These are phyloP conservation scores for Aspiorhynchus laticeps DNA, from an alignment of 2,113 vertebrate genomes.

Conservation along the genomic window DNA sequence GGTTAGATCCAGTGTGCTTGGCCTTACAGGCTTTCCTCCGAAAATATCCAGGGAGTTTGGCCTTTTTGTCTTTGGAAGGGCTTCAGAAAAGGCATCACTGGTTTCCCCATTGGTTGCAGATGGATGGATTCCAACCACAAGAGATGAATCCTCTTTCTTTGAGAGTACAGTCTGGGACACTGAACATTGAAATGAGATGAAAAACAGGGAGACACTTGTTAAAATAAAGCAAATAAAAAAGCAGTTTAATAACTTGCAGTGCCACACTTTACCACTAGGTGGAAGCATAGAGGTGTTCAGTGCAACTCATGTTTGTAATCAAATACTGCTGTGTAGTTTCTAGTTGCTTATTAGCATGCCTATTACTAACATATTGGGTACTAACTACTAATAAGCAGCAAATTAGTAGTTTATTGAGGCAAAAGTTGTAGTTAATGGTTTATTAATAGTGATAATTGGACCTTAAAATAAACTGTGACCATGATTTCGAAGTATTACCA, in stretches of 20 bases:
- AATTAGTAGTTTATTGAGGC: too few relatives aligned
- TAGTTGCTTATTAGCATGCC: too few relatives aligned
- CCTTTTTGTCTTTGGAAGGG: conserved; percentile 71
- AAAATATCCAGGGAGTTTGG: conserved; percentile 86
- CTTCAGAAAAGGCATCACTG: conserved; percentile 36
- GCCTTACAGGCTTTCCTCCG: conserved; percentile 68
- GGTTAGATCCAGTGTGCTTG: conserved; percentile 62
- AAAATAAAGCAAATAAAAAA: not conserved
- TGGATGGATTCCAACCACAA: not conserved
- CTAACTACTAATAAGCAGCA: too few relatives aligned
- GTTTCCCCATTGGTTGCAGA: conserved; percentile 32
- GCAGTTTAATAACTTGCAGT: conserved; percentile 28
- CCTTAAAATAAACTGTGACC: too few relatives aligned
- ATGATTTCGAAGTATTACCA: too few relatives aligned
- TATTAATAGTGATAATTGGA: too few relatives aligned
- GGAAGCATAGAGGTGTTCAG: conserved; percentile 26
- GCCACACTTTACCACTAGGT: conserved; percentile 31
- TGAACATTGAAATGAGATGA: conserved; percentile 5
- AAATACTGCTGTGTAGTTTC: not conserved
- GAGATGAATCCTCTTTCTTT: conserved; percentile 28
- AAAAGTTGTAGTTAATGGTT: too few relatives aligned
- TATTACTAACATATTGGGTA: too few relatives aligned
- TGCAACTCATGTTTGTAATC: not conserved
- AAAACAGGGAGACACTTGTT: not conserved
- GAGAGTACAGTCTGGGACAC: conserved; percentile 22